Evolutionary conservation across 2,797 vertebrate genomes (phyloP).

Genomic region (Amblyraja radiata): DNA sequence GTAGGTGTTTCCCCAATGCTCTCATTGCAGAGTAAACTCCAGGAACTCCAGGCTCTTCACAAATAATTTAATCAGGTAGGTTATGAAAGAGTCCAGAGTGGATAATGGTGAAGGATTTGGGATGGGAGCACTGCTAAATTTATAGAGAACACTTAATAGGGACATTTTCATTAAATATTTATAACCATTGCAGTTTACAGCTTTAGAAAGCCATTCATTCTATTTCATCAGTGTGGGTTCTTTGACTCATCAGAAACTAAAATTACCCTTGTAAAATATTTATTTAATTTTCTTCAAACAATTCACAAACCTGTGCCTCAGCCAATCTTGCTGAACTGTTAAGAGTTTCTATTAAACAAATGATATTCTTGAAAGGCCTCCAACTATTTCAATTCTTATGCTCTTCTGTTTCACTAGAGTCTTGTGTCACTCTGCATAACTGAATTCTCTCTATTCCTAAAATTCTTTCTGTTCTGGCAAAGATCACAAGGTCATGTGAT

Average conservation of each 20-base stretch:
- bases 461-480: background rate
- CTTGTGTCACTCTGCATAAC: background rate
- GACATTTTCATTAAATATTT: background rate
- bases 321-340: background rate
- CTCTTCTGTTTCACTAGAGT: background rate
- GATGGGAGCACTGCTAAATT: background rate
- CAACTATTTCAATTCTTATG: background rate
- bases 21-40: background rate
- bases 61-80: background rate
- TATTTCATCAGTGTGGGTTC: background rate
- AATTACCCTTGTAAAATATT: background rate
- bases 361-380: background rate
- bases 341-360: background rate
- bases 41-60: background rate
- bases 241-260: background rate
- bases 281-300: background rate
- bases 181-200: background rate
- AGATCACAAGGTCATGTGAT: too few species aligned
- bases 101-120: background rate
- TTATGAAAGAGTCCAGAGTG: background rate
- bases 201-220: background rate
- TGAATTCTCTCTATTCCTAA: background rate
- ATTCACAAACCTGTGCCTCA: background rate
- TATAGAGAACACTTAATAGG: background rate
- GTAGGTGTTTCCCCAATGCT: background rate